Conservation (phyloP, 2,797 vertebrate species). For the Phoxinus dragarum region DNA sequence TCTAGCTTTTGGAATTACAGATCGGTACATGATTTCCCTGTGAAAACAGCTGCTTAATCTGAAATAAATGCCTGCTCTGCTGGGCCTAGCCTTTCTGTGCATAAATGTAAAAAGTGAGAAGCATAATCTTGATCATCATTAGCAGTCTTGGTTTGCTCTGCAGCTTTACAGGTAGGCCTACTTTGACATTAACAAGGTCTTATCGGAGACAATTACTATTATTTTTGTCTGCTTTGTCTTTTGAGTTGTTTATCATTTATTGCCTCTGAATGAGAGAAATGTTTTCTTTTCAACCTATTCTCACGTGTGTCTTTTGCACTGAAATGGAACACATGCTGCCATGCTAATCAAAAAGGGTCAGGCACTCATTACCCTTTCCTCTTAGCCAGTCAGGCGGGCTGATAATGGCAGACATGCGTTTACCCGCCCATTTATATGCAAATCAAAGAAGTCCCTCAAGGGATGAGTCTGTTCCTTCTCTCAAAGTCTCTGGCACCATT, state of each 20-base stretch:
- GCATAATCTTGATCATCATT: neutral
- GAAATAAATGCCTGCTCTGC: neutral
- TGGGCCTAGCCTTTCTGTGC: neutral
- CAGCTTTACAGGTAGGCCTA: neutral
- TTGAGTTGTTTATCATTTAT: constrained; percentile 13
- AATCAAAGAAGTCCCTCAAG: constrained; percentile 66
- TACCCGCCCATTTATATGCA: constrained; percentile 76
- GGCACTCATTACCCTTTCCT: constrained; percentile 64
- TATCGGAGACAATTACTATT: neutral
- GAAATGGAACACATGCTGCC: constrained; percentile 38
- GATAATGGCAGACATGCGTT: constrained; percentile 58
- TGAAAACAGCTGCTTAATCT: constrained; percentile 26
- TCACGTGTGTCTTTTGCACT: constrained; percentile 19
- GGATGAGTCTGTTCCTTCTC: constrained; percentile 55
- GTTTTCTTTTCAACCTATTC: constrained; percentile 36
- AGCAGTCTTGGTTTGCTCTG: neutral
- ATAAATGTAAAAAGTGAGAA: constrained; percentile 18
- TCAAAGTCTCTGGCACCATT: constrained; percentile 18
- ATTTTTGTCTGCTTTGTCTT: constrained; percentile 1
- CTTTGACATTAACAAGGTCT: neutral
- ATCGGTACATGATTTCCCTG: constrained; percentile 27
- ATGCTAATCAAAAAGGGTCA: constrained; percentile 54
- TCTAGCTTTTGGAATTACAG: constrained; percentile 43
- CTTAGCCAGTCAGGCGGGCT: constrained; percentile 63
- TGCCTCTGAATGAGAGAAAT: constrained; percentile 1